Conservation (phyloP, 2,888 invertebrate species). For the Patella caerulea region DNA sequence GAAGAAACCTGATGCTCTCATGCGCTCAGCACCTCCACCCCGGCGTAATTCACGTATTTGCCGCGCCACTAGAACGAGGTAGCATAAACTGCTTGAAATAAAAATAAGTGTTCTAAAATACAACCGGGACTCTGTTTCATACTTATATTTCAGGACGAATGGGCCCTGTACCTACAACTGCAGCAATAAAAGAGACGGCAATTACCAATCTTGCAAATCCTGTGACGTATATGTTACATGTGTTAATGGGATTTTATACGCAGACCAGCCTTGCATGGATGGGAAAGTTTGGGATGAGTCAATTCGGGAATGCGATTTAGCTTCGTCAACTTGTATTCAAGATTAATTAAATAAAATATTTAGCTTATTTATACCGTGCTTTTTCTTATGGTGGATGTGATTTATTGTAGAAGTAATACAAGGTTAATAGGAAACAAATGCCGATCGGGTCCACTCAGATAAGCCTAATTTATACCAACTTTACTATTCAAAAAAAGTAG, state of each 20-base stretch:
- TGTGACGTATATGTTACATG: slow-evolving; percentile 5
- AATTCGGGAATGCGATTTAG: slow-evolving; percentile 6
- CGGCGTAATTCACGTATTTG: too few species aligned
- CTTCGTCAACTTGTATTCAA: slow-evolving; percentile 7
- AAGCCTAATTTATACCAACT: too few species aligned
- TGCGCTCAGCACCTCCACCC: too few species aligned
- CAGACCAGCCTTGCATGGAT: neutral
- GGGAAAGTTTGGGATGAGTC: slow-evolving; percentile 1
- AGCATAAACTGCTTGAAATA: neutral
- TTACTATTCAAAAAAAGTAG: too few species aligned
- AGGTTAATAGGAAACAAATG: too few species aligned
- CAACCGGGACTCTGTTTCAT: neutral
- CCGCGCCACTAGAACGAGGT: neutral
- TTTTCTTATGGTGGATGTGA: too few species aligned
- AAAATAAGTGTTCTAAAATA: neutral
- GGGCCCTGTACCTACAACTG: neutral
- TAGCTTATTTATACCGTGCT: too few species aligned
- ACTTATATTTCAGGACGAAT: neutral
- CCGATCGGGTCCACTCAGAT: too few species aligned
- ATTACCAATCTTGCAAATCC: neutral
- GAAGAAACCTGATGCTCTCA: too few species aligned
- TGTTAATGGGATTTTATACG: neutral
- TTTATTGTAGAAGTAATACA: too few species aligned
- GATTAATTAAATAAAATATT: neutral
- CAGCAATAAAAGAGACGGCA: neutral